These are phyloP conservation scores for Dromiciops gliroides DNA, from an alignment of 2,113 vertebrate species.

Conservation along the genomic window DNA sequence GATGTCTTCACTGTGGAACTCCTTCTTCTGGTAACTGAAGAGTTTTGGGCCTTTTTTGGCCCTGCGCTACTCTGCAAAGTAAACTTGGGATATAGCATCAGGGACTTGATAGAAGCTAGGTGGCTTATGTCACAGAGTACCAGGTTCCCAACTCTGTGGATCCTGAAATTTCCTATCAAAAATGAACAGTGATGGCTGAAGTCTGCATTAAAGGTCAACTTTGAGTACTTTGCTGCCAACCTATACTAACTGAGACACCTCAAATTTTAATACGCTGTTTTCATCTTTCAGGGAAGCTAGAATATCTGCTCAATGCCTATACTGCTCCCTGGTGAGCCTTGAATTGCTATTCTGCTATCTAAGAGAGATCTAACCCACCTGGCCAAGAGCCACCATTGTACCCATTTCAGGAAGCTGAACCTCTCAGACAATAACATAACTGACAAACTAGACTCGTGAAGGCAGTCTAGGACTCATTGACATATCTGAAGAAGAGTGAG, in stretches of 20 bases:
- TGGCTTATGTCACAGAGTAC: not conserved
- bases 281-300: not conserved
- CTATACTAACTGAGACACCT: not conserved
- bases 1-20: too few species aligned
- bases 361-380: not conserved
- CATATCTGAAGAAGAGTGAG: too few species aligned
- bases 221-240: not conserved
- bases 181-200: not conserved
- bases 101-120: not conserved
- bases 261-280: not conserved
- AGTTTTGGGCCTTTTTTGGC: too few species aligned
- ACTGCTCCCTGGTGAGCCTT: not conserved
- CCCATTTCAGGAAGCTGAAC: too few species aligned
- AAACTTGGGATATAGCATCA: not conserved
- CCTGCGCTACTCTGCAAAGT: not conserved
- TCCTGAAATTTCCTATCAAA: not conserved
- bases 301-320: not conserved
- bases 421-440: not conserved
- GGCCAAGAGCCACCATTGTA: not conserved
- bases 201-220: not conserved
- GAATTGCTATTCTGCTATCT: not conserved
- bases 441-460: not conserved
- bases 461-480: too few species aligned
- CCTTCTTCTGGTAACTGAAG: too few species aligned
- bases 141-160: not conserved